Conservation (phyloP, 1,140 invertebrate species). For the Paralvinella palmiformis region DNA sequence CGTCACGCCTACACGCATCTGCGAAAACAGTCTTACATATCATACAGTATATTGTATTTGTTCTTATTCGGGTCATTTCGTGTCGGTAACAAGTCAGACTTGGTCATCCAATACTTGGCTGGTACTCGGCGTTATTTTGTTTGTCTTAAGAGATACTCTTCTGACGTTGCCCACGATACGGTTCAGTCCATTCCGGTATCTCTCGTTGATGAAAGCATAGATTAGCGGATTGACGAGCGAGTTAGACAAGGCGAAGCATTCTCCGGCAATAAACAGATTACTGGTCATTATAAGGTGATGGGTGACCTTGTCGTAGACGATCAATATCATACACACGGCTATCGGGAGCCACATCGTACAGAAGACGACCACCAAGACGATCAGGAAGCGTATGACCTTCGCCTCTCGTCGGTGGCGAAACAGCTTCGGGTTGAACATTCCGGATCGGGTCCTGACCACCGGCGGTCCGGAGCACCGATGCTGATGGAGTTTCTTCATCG, state of each 20-base stretch:
- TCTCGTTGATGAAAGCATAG: background rate
- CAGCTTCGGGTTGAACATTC: background rate
- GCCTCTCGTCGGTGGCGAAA: constrained; percentile 5
- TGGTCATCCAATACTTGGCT: too few species aligned
- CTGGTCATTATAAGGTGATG: background rate
- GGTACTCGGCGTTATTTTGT: too few species aligned
- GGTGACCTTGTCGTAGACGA: background rate
- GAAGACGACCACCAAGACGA: background rate
- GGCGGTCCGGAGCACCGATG: background rate
- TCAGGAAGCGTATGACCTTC: background rate
- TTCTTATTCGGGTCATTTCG: too few species aligned
- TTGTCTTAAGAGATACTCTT: too few species aligned
- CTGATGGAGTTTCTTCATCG: background rate
- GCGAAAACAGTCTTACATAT: too few species aligned
- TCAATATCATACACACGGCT: background rate
- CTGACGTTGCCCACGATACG: too few species aligned
- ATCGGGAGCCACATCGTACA: background rate
- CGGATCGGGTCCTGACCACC: background rate
- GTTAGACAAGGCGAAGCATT: background rate
- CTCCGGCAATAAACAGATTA: background rate
- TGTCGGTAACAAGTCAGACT: too few species aligned
- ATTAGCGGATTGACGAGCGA: background rate
- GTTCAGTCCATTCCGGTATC: too few species aligned
- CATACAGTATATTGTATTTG: too few species aligned
- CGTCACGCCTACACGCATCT: too few species aligned